Evolutionary conservation across 2,113 vertebrate species (phyloP).

Genomic region (Centropristis striata): DNA sequence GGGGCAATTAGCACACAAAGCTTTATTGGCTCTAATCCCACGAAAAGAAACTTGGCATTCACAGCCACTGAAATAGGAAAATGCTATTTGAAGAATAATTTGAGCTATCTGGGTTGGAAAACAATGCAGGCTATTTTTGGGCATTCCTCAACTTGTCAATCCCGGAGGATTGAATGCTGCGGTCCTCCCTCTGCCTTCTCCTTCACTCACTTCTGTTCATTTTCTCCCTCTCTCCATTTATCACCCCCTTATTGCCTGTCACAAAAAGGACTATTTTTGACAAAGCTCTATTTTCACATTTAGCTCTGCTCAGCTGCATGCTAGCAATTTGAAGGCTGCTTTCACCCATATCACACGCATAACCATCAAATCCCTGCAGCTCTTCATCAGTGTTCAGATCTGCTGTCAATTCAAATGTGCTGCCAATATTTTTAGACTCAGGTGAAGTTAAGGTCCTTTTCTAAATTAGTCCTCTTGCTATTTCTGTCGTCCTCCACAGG

Average conservation of each 20-base stretch:
- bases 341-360: conserved; percentile 20
- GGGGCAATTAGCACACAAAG: conserved; percentile 62
- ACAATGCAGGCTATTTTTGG: conserved; percentile 60
- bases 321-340: conserved; percentile 33
- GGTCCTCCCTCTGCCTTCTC: conserved; percentile 46
- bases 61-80: conserved; percentile 37
- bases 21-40: conserved; percentile 47
- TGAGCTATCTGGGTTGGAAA: conserved; percentile 57
- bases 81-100: conserved; percentile 55
- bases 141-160: conserved; percentile 61
- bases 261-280: conserved; percentile 65
- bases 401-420: conserved; percentile 38
- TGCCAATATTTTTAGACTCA: conserved; percentile 67
- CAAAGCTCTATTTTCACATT: conserved; percentile 56
- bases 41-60: conserved; percentile 43
- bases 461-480: conserved; percentile 65
- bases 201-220: conserved; percentile 33
- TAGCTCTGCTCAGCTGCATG: conserved; percentile 38
- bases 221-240: conserved; percentile 44
- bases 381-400: conserved; percentile 44
- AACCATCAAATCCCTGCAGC: conserved; percentile 23
- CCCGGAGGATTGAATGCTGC: conserved; percentile 41
- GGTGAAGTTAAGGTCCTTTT: conserved; percentile 63
- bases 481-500: conserved; percentile 48
- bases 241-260: conserved; percentile 48